These are phyloP conservation scores for Mugil cephalus DNA, from an alignment of 2,113 vertebrate species.

Conservation along the genomic window DNA sequence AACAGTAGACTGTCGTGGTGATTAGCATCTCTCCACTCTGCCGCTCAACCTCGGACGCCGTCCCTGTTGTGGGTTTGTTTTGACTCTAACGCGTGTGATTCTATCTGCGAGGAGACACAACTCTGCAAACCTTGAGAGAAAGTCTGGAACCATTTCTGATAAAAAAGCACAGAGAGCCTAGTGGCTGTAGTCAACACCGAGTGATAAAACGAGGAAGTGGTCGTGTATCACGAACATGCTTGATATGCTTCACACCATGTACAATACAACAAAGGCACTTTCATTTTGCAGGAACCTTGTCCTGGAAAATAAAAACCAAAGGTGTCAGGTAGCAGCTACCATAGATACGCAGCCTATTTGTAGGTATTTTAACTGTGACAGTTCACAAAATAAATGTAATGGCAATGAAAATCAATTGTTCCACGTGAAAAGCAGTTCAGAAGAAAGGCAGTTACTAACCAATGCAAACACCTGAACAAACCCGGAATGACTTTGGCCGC, in stretches of 20 bases:
- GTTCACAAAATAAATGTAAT: too few relatives aligned
- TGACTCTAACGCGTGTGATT: slow-evolving; percentile 65
- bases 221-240: background rate
- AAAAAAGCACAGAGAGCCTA: slow-evolving; percentile 1
- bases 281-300: slow-evolving; percentile 6
- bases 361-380: too few relatives aligned
- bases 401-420: too few relatives aligned
- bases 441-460: too few relatives aligned
- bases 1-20: background rate
- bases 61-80: slow-evolving; percentile 61
- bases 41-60: slow-evolving; percentile 13
- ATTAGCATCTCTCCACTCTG: slow-evolving; percentile 34
- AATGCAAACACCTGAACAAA: slow-evolving; percentile 12
- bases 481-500: background rate
- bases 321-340: background rate
- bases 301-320: background rate
- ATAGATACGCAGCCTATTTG: background rate
- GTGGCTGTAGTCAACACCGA: slow-evolving; percentile 2
- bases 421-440: too few relatives aligned
- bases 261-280: slow-evolving; percentile 1
- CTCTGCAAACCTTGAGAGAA: slow-evolving; percentile 37
- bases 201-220: slow-evolving; percentile 9
- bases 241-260: background rate
- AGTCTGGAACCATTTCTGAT: slow-evolving; percentile 43
- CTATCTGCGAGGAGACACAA: slow-evolving; percentile 52